Evolutionary conservation across 2,888 invertebrate genomes (phyloP).

Genomic region (Fissipunctia ypsillon): DNA sequence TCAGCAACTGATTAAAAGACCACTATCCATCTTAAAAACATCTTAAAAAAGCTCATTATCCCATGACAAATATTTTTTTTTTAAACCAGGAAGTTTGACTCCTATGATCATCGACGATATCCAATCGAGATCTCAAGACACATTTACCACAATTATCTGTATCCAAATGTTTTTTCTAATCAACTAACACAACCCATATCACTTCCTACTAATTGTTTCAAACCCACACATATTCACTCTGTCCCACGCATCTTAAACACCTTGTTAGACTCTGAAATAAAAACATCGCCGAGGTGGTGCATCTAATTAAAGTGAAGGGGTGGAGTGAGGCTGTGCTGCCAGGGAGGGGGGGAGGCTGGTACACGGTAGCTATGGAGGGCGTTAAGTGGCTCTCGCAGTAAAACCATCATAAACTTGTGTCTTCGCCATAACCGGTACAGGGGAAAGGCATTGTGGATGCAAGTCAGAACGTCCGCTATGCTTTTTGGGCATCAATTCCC

Average conservation of each 20-base stretch:
- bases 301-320: slow-evolving; percentile 79
- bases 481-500: too few species aligned
- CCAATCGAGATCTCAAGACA: background rate
- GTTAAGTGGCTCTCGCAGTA: slow-evolving; percentile 88
- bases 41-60: too few species aligned
- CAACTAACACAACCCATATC: background rate
- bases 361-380: slow-evolving; percentile 83
- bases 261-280: slow-evolving; percentile 76
- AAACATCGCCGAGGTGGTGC: slow-evolving; percentile 77
- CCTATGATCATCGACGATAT: too few species aligned
- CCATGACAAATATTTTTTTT: too few species aligned
- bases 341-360: slow-evolving; percentile 67
- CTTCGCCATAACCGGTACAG: slow-evolving; percentile 81
- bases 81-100: too few species aligned
- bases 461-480: too few species aligned
- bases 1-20: too few species aligned
- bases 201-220: slow-evolving; percentile 25
- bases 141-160: background rate
- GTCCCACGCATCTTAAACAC: slow-evolving; percentile 65
- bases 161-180: background rate
- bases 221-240: slow-evolving; percentile 55
- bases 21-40: too few species aligned
- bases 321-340: slow-evolving; percentile 42
- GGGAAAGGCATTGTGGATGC: slow-evolving; percentile 52
- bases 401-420: slow-evolving; percentile 89